A percentile compares a stretch with the other conserved stretches of the same genome.
phyloP scores from a whole-genome alignment of 2,113 vertebrate species.

The Uria aalge region DNA sequence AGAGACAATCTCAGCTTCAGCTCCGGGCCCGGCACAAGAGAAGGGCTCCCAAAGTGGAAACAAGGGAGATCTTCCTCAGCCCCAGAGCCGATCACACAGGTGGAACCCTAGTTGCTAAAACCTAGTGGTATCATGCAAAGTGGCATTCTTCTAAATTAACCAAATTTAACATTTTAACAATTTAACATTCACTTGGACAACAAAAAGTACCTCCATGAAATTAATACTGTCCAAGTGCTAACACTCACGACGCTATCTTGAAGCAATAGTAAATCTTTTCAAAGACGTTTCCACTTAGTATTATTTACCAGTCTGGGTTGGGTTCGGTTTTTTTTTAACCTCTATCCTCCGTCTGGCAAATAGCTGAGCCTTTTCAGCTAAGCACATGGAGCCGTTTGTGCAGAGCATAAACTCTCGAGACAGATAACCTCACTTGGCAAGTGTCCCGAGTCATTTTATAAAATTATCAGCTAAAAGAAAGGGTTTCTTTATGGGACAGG shows the following conservation, averaged over 20 bases:
- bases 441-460: not conserved
- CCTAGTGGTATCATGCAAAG: not conserved
- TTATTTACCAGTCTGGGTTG: not conserved
- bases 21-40: not conserved
- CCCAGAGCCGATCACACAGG: not conserved
- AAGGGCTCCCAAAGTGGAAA: not conserved
- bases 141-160: not conserved
- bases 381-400: not conserved
- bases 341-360: not conserved
- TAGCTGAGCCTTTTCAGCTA: not conserved
- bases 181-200: not conserved
- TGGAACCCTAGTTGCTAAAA: not conserved
- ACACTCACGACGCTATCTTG: not conserved
- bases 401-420: not conserved
- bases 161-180: not conserved
- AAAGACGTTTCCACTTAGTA: not conserved
- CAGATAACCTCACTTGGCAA: constrained; percentile 3
- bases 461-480: constrained; percentile 19
- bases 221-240: not conserved
- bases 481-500: not conserved
- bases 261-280: not conserved
- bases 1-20: not conserved
- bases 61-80: not conserved
- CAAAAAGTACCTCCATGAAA: not conserved
- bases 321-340: not conserved